Percentiles rank a stretch among this genome's conserved stretches.
Evolutionary conservation across 2,888 invertebrate species (phyloP).

Genomic region (Agriopis aurantiaria): DNA sequence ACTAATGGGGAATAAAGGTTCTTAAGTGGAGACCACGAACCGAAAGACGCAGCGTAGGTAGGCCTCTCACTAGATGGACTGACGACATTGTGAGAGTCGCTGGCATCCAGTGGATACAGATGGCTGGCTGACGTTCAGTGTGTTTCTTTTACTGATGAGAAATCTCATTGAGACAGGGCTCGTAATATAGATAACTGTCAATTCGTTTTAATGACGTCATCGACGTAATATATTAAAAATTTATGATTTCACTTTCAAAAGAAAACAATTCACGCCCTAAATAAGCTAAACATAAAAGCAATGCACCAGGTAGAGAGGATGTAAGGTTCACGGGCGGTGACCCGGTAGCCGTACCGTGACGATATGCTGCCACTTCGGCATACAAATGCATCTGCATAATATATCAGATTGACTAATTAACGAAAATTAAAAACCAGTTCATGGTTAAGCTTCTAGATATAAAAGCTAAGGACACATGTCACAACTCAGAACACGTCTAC

Average conservation of each 20-base stretch:
- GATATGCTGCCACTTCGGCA: conserved; percentile 46
- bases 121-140: too few relatives aligned
- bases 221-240: neutral
- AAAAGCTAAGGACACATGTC: too few relatives aligned
- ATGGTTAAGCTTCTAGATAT: neutral
- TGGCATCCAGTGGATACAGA: too few relatives aligned
- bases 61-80: too few relatives aligned
- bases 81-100: too few relatives aligned
- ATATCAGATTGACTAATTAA: neutral
- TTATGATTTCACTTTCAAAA: conserved; percentile 37
- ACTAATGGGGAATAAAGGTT: too few relatives aligned
- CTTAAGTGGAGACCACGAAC: too few relatives aligned
- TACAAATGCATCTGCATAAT: conserved; percentile 29
- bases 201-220: neutral
- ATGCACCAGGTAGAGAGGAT: conserved; percentile 63
- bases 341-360: conserved; percentile 73
- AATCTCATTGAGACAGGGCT: too few relatives aligned
- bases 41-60: too few relatives aligned
- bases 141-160: too few relatives aligned
- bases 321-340: conserved; percentile 82
- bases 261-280: conserved; percentile 63
- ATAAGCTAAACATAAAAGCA: conserved; percentile 61
- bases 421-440: neutral
- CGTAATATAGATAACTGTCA: too few relatives aligned
- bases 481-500: too few relatives aligned